phyloP scores from a whole-genome alignment of 2,888 invertebrate species.

The Zonitis immaculata region DNA sequence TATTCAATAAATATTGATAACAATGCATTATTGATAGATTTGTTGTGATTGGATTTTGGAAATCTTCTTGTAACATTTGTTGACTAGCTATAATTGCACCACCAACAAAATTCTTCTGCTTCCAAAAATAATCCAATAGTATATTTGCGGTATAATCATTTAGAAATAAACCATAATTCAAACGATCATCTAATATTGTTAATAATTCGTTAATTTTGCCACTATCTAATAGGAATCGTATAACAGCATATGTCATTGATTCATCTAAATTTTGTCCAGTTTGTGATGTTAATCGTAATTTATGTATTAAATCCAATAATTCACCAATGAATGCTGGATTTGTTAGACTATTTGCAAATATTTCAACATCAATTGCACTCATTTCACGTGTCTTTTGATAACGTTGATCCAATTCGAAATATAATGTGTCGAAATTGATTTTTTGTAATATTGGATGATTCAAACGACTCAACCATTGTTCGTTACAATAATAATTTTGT shows the following conservation, averaged over 20 bases:
- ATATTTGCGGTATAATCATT: conserved; percentile 76
- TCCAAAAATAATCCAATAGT: conserved; percentile 73
- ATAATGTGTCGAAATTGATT: conserved; percentile 64
- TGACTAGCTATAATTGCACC: conserved; percentile 75
- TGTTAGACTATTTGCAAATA: conserved; percentile 67
- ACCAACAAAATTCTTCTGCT: conserved; percentile 59
- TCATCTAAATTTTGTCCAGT: conserved; percentile 64
- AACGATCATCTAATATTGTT: conserved; percentile 69
- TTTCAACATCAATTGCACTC: conserved; percentile 76
- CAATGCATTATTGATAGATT: conserved; percentile 70
- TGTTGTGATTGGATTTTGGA: conserved; percentile 63
- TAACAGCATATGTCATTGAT: conserved; percentile 80
- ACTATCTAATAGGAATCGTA: conserved; percentile 57
- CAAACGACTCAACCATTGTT: conserved; percentile 65
- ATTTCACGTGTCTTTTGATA: conserved; percentile 59
- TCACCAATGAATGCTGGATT: conserved; percentile 63
- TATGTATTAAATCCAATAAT: conserved; percentile 65
- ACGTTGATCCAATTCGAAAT: conserved; percentile 64
- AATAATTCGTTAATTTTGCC: conserved; percentile 62
- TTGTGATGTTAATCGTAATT: conserved; percentile 67
- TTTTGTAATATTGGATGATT: conserved; percentile 56
- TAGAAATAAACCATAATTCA: conserved; percentile 88
- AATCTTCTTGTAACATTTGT: conserved; percentile 87
- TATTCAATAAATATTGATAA: conserved; percentile 63
- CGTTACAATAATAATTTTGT: conserved; percentile 66